phyloP scores from a whole-genome alignment of 1,140 invertebrate genomes.

The Drosophila rhopaloa region DNA sequence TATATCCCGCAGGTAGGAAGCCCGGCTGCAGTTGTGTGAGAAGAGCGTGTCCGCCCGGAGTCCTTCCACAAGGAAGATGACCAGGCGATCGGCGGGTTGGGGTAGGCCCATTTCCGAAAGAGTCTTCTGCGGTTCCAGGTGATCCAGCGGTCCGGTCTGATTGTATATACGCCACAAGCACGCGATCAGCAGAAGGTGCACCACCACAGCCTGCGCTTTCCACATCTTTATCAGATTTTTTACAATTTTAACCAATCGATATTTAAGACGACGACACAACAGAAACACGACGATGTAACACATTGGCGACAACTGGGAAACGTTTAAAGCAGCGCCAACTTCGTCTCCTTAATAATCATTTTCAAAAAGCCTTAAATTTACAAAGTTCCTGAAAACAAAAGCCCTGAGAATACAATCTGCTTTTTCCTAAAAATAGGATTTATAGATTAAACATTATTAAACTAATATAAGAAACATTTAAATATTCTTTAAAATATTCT shows the following conservation, averaged over 20 bases:
- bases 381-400: too few relatives aligned
- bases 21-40: constrained; percentile 65
- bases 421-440: too few relatives aligned
- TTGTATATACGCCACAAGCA: constrained; percentile 88
- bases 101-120: constrained; percentile 65
- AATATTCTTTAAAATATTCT: too few relatives aligned
- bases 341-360: constrained; percentile 16
- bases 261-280: constrained; percentile 17
- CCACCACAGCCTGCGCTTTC: constrained; percentile 63
- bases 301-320: constrained; percentile 14
- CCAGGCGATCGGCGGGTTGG: constrained; percentile 89
- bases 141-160: constrained; percentile 86
- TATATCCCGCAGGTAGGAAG: constrained; percentile 55
- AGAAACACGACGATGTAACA: constrained; percentile 2
- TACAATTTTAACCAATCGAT: neutral
- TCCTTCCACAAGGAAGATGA: constrained; percentile 96
- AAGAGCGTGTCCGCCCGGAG: constrained; percentile 92
- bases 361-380: too few relatives aligned
- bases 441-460: too few relatives aligned
- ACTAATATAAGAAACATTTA: too few relatives aligned
- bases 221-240: constrained; percentile 55
- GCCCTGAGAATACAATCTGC: too few relatives aligned
- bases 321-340: constrained; percentile 4
- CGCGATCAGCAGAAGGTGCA: constrained; percentile 86
- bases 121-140: constrained; percentile 85